Evolutionary conservation across 2,113 vertebrate genomes (phyloP).

Genomic region (Corydoras sp.): DNA sequence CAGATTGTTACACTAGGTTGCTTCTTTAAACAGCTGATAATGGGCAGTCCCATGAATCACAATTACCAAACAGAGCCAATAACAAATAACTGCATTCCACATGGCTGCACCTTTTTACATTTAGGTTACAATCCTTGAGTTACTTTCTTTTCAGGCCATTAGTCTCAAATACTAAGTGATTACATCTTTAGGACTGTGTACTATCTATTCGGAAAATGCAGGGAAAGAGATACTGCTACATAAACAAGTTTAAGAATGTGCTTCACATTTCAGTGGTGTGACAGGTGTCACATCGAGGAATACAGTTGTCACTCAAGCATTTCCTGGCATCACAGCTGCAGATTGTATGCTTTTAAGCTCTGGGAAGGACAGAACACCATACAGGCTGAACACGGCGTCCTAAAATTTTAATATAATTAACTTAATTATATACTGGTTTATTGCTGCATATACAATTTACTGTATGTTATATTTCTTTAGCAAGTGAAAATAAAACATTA

Average conservation of each 20-base stretch:
- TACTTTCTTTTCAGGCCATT: neutral
- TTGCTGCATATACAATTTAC: too few relatives aligned
- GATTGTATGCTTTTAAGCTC: too few relatives aligned
- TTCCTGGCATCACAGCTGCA: neutral
- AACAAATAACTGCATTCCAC: conserved; percentile 27
- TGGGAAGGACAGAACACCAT: too few relatives aligned
- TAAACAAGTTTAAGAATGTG: conserved; percentile 8
- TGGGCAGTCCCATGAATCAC: conserved; percentile 6
- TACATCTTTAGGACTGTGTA: too few relatives aligned
- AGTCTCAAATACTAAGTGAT: too few relatives aligned
- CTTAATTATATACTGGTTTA: too few relatives aligned
- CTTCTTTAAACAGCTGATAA: conserved; percentile 18
- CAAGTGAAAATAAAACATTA: too few relatives aligned
- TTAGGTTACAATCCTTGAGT: conserved; percentile 14
- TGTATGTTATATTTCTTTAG: too few relatives aligned
- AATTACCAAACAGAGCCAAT: conserved; percentile 26
- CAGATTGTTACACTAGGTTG: neutral
- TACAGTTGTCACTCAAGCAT: conserved; percentile 13
- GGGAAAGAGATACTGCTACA: neutral
- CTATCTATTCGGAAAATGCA: too few relatives aligned
- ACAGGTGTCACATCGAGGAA: conserved; percentile 17
- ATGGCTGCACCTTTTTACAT: conserved; percentile 20
- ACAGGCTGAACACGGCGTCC: too few relatives aligned
- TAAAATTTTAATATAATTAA: too few relatives aligned
- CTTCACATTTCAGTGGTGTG: conserved; percentile 8